These are phyloP conservation scores for Denticeps clupeoides DNA, from an alignment of 2,797 vertebrate genomes.

Conservation along the genomic window DNA sequence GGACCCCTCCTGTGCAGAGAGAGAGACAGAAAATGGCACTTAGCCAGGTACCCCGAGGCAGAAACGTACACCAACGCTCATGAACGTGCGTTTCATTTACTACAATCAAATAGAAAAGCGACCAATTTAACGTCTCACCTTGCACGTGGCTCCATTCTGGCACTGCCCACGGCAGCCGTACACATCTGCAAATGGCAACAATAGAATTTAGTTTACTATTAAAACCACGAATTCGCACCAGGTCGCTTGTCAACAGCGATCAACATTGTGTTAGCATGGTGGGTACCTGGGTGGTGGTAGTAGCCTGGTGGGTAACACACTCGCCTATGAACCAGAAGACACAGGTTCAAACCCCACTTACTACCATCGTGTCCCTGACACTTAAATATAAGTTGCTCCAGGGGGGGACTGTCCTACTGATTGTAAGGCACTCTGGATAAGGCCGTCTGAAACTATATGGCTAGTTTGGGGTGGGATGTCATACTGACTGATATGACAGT, in stretches of 20 bases:
- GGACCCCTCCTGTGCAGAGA: slow-evolving; percentile 55
- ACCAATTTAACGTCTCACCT: slow-evolving; percentile 67
- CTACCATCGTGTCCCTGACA: no score
- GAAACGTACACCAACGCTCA: no score
- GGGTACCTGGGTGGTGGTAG: no score
- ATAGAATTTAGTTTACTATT: not conserved
- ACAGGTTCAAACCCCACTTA: no score
- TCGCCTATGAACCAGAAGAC: no score
- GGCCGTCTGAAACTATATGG: no score
- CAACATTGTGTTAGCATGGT: slow-evolving; percentile 10
- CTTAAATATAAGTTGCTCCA: no score
- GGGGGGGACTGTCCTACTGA: no score
- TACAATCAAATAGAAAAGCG: not conserved
- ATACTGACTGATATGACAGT: slow-evolving; percentile 99
- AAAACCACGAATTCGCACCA: no score
- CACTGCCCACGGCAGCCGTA: slow-evolving; percentile 77
- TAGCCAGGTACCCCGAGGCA: not conserved
- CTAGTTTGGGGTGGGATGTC: no score
- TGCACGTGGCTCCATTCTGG: slow-evolving; percentile 80
- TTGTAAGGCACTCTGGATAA: no score
- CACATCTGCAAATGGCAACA: slow-evolving; percentile 54
- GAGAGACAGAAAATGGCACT: not conserved
- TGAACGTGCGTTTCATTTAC: not conserved
- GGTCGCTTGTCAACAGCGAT: slow-evolving; percentile 14
- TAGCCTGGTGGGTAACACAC: no score